phyloP scores from a whole-genome alignment of 2,797 vertebrate species.

The Rhynchotus rufescens region DNA sequence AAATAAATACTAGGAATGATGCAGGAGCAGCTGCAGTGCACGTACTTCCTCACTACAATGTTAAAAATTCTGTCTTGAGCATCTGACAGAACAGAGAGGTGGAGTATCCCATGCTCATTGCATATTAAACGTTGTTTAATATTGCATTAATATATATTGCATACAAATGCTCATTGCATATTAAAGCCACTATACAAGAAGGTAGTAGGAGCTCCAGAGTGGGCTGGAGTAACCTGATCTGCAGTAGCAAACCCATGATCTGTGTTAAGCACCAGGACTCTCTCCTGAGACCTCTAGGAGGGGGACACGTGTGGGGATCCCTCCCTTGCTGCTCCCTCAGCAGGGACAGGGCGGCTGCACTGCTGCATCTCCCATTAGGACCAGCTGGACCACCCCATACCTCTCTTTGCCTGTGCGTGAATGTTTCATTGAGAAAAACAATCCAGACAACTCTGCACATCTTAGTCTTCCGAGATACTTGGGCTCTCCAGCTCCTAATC shows the following conservation, averaged over 20 bases:
- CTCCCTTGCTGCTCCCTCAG: neutral
- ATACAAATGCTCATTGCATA: neutral
- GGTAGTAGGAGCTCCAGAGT: neutral
- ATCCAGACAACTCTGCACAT: neutral
- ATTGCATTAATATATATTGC: no score
- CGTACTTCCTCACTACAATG: neutral
- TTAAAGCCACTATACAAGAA: neutral
- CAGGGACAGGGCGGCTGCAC: neutral
- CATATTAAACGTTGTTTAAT: no score
- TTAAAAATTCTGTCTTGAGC: neutral
- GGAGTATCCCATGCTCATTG: neutral
- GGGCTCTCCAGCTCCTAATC: neutral
- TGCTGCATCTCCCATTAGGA: fast-evolving
- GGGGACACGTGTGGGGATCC: neutral
- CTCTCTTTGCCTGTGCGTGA: fast-evolving
- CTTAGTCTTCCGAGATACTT: neutral
- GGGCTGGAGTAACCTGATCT: neutral
- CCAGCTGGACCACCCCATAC: fast-evolving
- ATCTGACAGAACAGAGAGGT: neutral
- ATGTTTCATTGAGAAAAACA: neutral
- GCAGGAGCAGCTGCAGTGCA: neutral
- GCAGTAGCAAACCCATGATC: neutral
- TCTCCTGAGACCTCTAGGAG: neutral
- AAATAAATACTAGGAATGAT: neutral
- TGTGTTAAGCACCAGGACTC: neutral